Conservation (phyloP, 2,797 vertebrate genomes). For the Melanotaenia nigrans region DNA sequence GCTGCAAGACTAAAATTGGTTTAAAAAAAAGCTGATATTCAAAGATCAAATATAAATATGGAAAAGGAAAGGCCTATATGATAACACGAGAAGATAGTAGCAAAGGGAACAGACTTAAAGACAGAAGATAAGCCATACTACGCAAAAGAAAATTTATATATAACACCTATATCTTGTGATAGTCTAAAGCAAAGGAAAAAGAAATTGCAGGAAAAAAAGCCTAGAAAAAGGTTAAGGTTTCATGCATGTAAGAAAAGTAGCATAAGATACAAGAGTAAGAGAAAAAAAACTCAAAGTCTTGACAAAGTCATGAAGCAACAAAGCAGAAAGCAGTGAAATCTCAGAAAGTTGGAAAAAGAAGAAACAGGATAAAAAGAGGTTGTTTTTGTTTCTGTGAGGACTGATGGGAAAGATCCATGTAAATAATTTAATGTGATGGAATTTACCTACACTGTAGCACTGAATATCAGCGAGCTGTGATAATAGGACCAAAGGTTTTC, state of each 20-base stretch:
- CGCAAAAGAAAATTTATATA: neutral
- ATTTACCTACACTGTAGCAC: neutral
- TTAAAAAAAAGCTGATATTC: neutral
- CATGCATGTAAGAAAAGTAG: neutral
- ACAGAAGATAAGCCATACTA: neutral
- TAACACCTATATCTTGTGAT: neutral
- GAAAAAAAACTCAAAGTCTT: too few relatives aligned
- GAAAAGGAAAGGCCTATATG: neutral
- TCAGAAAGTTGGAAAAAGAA: neutral
- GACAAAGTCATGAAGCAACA: neutral
- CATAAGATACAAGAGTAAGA: neutral
- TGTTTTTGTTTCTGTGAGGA: slow-evolving; percentile 11
- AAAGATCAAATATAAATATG: neutral
- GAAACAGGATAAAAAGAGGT: neutral
- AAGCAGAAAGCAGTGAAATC: neutral
- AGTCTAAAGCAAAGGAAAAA: neutral
- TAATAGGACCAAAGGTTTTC: neutral
- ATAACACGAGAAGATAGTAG: neutral
- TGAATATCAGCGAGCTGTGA: neutral
- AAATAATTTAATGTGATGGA: neutral
- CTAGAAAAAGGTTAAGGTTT: neutral
- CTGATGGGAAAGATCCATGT: slow-evolving; percentile 1
- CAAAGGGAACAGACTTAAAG: neutral
- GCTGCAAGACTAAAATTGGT: neutral
- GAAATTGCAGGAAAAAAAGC: neutral